phyloP scores from a whole-genome alignment of 2,113 vertebrate genomes.

The Epinephelus fuscoguttatus region DNA sequence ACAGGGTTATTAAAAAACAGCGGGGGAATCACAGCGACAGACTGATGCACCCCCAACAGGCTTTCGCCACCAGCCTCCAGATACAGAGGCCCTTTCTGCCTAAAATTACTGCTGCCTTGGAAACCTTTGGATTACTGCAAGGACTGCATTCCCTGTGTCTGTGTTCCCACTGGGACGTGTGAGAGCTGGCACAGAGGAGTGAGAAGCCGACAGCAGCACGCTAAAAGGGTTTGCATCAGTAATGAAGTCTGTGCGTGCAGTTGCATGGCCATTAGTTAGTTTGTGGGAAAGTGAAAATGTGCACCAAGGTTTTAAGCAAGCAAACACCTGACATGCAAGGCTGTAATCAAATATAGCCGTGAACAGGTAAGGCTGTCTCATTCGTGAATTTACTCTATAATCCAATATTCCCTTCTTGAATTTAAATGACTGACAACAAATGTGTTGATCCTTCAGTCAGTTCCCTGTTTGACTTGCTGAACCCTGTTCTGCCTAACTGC shows the following conservation, averaged over 20 bases:
- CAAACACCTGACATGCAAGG: conserved; percentile 15
- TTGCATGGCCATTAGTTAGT: conserved; percentile 47
- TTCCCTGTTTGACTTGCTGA: background rate
- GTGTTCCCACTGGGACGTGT: conserved; percentile 52
- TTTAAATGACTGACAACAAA: background rate
- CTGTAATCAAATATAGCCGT: conserved; percentile 3
- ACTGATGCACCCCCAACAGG: background rate
- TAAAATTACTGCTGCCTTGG: conserved; percentile 50
- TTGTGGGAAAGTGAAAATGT: conserved; percentile 48
- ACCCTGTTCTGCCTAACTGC: background rate
- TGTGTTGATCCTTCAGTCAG: background rate
- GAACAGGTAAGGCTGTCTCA: background rate
- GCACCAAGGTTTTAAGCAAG: background rate
- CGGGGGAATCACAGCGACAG: background rate
- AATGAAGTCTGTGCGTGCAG: conserved; percentile 49
- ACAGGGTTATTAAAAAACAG: conserved; percentile 12
- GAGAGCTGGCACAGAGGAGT: conserved; percentile 61
- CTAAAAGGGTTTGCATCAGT: conserved; percentile 58
- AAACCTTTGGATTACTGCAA: conserved; percentile 54
- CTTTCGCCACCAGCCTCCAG: background rate
- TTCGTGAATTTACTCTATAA: background rate
- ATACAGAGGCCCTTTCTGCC: conserved; percentile 24
- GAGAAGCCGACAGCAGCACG: conserved; percentile 43
- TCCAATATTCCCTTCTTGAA: background rate
- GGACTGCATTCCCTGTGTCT: conserved; percentile 37